Percentiles rank a stretch among this genome's conserved stretches.
Evolutionary conservation across 1,140 invertebrate genomes (phyloP).

Genomic region (Nephotettix cincticeps): DNA sequence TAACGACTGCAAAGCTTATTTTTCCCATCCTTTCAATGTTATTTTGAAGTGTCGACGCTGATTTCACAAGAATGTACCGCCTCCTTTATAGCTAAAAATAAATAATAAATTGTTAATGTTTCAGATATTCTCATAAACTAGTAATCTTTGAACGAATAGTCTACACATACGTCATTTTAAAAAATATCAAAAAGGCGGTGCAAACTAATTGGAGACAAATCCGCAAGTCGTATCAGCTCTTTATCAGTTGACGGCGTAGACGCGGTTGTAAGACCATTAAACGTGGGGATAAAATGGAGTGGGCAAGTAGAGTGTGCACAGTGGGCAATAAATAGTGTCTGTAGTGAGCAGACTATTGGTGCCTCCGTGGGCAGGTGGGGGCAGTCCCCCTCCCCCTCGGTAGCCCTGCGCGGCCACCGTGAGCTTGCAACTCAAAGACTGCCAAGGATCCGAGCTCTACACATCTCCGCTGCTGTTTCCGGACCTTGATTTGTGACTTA

Average conservation of each 20-base stretch:
- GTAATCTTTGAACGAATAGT: no score
- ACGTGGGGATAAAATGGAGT: slow-evolving; percentile 7
- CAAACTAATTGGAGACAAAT: slow-evolving; percentile 16
- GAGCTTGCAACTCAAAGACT: not conserved
- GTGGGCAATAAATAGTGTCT: slow-evolving; percentile 5
- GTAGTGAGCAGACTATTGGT: slow-evolving; percentile 11
- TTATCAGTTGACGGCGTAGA: not conserved
- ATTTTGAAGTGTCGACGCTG: no score
- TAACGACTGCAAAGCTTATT: no score
- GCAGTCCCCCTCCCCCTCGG: not conserved
- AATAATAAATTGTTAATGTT: no score
- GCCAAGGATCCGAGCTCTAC: not conserved
- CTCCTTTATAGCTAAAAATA: no score
- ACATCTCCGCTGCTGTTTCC: not conserved
- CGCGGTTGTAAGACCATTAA: not conserved
- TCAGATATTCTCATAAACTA: no score
- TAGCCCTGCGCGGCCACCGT: slow-evolving; percentile 7
- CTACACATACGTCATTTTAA: no score
- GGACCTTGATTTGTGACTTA: not conserved
- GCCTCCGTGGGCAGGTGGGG: not conserved
- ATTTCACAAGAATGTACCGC: no score
- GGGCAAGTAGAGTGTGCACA: not conserved
- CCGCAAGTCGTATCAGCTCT: not conserved
- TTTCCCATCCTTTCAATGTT: no score
- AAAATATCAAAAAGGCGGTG: no score